Conservation (phyloP, 37 sponge, comb jelly and placozoan species). For the Halichondria panicea region DNA sequence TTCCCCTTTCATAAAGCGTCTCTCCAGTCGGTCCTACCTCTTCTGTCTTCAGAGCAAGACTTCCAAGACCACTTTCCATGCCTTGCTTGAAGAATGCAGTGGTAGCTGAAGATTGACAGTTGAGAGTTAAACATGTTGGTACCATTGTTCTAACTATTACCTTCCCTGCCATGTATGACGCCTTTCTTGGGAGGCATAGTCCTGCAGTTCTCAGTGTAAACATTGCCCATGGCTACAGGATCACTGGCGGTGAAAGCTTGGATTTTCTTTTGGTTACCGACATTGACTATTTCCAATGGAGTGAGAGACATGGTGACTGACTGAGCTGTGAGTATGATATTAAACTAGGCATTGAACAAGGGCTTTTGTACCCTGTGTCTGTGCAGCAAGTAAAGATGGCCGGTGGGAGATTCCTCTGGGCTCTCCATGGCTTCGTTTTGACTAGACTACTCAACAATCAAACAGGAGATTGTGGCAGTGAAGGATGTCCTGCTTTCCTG, state of each 20-base stretch:
- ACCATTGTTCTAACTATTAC: conserved; percentile 17
- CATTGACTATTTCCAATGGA: conserved; percentile 46
- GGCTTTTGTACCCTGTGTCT: no score
- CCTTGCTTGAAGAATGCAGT: no score
- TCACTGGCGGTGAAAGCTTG: conserved; percentile 20
- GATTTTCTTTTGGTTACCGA: conserved; percentile 57
- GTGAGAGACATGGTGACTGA: background rate
- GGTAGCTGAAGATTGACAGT: no score
- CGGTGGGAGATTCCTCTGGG: background rate
- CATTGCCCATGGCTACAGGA: conserved; percentile 10
- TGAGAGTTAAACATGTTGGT: no score
- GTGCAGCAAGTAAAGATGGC: background rate
- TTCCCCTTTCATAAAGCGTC: background rate
- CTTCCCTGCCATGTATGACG: conserved; percentile 41
- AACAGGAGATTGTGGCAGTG: no score
- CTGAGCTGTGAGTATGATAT: no score
- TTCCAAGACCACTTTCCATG: no score
- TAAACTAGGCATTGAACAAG: no score
- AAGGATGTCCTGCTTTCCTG: no score
- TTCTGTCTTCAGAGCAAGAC: background rate
- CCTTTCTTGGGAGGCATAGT: conserved; percentile 57
- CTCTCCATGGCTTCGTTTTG: background rate
- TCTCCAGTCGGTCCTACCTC: background rate
- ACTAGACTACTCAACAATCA: no score
- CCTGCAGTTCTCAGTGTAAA: conserved; percentile 73